Evolutionary conservation across 1,140 invertebrate species (phyloP).

Genomic region (Contarinia nasturtii): DNA sequence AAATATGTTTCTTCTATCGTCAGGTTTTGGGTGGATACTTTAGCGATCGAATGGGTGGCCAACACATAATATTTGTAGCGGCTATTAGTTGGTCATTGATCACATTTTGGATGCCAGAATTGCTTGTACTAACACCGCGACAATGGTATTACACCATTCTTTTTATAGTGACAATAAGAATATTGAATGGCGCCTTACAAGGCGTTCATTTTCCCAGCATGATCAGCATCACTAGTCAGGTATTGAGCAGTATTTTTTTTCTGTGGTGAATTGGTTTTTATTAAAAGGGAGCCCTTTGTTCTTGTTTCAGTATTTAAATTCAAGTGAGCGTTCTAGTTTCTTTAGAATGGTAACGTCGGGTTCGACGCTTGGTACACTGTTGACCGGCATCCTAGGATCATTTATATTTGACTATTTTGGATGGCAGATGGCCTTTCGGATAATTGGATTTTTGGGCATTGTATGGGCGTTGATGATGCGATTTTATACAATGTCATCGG

Average conservation of each 20-base stretch:
- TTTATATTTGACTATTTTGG: conserved; percentile 43
- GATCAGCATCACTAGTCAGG: conserved; percentile 46
- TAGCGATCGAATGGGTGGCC: conserved; percentile 47
- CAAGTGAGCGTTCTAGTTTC: conserved; percentile 45
- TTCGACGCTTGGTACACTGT: conserved; percentile 37
- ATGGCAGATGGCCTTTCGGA: conserved; percentile 47
- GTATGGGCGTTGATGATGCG: conserved; percentile 19
- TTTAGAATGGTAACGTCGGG: conserved; percentile 50
- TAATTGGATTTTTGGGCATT: conserved; percentile 33
- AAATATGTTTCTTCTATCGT: not conserved
- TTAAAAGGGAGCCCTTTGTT: too few relatives aligned
- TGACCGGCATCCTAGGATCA: conserved; percentile 49
- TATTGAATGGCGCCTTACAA: conserved; percentile 48
- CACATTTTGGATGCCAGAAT: conserved; percentile 44
- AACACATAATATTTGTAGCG: conserved; percentile 40
- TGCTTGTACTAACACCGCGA: conserved; percentile 37
- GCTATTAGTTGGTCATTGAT: conserved; percentile 45
- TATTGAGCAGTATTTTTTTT: conserved; percentile 20
- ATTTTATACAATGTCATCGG: conserved; percentile 20
- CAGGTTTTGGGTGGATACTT: conserved; percentile 39
- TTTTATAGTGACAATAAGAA: conserved; percentile 36
- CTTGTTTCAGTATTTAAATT: conserved; percentile 31
- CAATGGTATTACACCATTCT: conserved; percentile 31
- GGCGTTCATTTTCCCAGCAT: conserved; percentile 52
- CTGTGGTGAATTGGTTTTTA: too few relatives aligned